Percentiles rank a stretch among this genome's conserved stretches.
Conservation (phyloP, 2,888 invertebrate species). For the Schizotus pectinicornis region DNA sequence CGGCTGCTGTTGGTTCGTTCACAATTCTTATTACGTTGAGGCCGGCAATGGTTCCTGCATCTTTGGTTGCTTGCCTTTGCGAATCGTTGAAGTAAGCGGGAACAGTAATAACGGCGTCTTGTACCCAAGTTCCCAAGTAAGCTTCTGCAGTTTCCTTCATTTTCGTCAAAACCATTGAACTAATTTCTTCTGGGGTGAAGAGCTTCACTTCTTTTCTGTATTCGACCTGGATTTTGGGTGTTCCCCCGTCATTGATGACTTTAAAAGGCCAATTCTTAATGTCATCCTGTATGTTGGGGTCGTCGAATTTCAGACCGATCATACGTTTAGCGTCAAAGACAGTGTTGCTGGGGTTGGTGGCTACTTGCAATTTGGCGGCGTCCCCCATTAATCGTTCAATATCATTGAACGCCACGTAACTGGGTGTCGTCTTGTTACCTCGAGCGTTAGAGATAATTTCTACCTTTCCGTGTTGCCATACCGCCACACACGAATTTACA, state of each 20-base stretch:
- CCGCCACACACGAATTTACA: slow-evolving; percentile 85
- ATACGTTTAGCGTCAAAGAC: slow-evolving; percentile 75
- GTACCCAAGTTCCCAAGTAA: slow-evolving; percentile 64
- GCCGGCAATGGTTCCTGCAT: slow-evolving; percentile 72
- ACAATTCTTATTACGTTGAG: slow-evolving; percentile 70
- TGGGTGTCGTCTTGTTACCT: slow-evolving; percentile 85
- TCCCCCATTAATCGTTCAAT: slow-evolving; percentile 73
- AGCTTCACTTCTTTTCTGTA: slow-evolving; percentile 69
- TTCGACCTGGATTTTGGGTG: slow-evolving; percentile 72
- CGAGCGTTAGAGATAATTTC: slow-evolving; percentile 74
- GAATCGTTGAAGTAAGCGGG: slow-evolving; percentile 57
- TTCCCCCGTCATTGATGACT: slow-evolving; percentile 68
- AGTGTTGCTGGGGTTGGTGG: slow-evolving; percentile 76
- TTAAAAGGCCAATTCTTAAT: slow-evolving; percentile 87
- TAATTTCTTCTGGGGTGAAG: slow-evolving; percentile 74
- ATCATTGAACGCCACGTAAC: slow-evolving; percentile 77
- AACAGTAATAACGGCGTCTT: slow-evolving; percentile 59
- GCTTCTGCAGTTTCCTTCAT: slow-evolving; percentile 47
- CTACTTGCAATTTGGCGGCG: slow-evolving; percentile 74
- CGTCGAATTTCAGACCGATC: slow-evolving; percentile 80
- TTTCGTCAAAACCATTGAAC: slow-evolving; percentile 69
- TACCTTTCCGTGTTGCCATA: slow-evolving; percentile 81
- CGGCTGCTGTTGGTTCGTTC: slow-evolving; percentile 69
- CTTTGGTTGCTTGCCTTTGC: slow-evolving; percentile 63
- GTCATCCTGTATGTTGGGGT: slow-evolving; percentile 76